phyloP scores from a whole-genome alignment of 2,113 vertebrate species.

The Meriones unguiculatus region DNA sequence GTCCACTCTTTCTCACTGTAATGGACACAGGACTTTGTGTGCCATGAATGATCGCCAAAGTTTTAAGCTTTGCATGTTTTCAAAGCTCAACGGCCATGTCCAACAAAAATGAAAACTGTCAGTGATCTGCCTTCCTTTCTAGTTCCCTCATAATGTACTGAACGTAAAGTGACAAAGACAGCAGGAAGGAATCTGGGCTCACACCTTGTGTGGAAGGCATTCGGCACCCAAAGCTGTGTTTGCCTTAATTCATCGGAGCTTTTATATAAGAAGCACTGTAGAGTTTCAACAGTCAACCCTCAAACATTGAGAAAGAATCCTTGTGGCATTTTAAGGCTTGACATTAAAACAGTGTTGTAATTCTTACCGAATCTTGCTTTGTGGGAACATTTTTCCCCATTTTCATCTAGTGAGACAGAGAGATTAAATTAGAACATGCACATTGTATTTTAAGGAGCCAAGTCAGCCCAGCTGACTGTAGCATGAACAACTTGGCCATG shows the following conservation, averaged over 20 bases:
- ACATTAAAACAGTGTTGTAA: constrained; percentile 9
- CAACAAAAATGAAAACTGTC: neutral
- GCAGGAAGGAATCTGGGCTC: neutral
- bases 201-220: neutral
- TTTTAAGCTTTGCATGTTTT: neutral
- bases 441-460: constrained; percentile 21
- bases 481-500: constrained; percentile 35
- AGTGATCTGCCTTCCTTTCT: neutral
- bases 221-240: neutral
- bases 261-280: neutral
- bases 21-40: neutral
- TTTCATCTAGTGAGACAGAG: neutral
- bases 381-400: neutral
- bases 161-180: neutral
- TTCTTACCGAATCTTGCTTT: constrained; percentile 58
- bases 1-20: neutral
- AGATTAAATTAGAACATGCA: constrained; percentile 47
- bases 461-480: constrained; percentile 55
- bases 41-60: neutral
- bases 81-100: neutral
- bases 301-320: neutral
- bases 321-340: constrained; percentile 8
- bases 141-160: neutral
- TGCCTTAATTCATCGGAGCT: neutral
- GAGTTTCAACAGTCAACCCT: constrained; percentile 1